These are phyloP conservation scores for Cyanocitta stelleri DNA, from an alignment of 2,113 vertebrate genomes.

Conservation along the genomic window DNA sequence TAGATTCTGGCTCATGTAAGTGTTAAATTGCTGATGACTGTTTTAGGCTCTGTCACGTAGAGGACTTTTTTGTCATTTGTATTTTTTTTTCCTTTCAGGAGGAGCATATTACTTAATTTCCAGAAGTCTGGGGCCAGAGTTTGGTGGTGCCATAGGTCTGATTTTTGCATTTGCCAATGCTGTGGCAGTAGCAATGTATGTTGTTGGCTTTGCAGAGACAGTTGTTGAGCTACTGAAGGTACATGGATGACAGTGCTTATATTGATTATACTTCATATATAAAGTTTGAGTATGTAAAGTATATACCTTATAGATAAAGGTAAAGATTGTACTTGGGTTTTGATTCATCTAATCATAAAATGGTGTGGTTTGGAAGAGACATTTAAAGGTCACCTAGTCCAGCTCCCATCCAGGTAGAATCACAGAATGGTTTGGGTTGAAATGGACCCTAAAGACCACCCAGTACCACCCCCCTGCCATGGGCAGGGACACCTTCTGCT, in stretches of 20 bases:
- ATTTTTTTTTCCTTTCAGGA: conserved; percentile 65
- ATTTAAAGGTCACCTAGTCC: neutral
- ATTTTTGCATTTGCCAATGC: conserved; percentile 98
- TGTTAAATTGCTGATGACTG: neutral
- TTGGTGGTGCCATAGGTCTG: conserved; percentile 94
- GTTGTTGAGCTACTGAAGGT: conserved; percentile 89
- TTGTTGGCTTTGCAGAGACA: conserved; percentile 97
- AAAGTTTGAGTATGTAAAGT: neutral
- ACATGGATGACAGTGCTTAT: neutral
- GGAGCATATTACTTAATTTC: conserved; percentile 98
- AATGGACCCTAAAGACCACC: neutral
- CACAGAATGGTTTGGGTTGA: neutral
- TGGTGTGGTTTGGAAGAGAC: neutral
- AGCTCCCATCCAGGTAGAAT: accelerated
- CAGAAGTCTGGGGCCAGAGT: conserved; percentile 94
- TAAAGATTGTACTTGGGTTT: neutral
- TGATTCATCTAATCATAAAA: neutral
- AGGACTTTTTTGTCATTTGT: neutral
- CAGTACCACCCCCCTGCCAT: neutral
- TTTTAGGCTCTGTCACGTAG: neutral
- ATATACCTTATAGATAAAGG: neutral
- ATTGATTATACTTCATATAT: neutral
- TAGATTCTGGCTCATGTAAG: neutral
- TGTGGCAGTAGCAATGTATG: conserved; percentile 98
- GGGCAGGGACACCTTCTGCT: neutral